These are phyloP conservation scores for Gobionotothen gibberifrons DNA, from an alignment of 2,797 vertebrate genomes.

Conservation along the genomic window DNA sequence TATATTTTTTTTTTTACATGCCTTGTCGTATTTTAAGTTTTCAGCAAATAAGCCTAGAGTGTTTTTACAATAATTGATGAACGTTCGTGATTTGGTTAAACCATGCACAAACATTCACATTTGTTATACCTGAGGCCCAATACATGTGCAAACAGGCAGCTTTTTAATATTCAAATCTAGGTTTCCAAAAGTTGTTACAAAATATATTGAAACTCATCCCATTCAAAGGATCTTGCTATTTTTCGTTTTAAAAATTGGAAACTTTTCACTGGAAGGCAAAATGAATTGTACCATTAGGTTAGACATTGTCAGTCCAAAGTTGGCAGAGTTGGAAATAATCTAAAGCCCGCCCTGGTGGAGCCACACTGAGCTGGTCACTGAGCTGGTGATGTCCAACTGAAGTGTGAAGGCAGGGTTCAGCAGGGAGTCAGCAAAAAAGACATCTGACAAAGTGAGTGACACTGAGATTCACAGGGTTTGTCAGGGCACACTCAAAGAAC, in stretches of 20 bases:
- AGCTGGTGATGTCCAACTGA: constrained; percentile 13
- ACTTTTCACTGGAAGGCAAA: not conserved
- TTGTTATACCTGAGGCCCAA: not conserved
- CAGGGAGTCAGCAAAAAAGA: constrained; percentile 50
- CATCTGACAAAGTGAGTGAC: constrained; percentile 37
- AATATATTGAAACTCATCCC: not conserved
- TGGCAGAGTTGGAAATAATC: constrained; percentile 10
- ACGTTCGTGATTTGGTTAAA: constrained; percentile 10
- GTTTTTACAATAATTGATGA: not conserved
- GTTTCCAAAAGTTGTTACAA: constrained; percentile 16
- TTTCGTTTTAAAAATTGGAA: constrained; percentile 12
- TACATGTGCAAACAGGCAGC: constrained; percentile 7
- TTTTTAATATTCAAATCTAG: constrained; percentile 39
- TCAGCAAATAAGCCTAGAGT: not conserved
- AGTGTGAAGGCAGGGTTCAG: constrained; percentile 44
- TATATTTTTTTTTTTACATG: not conserved
- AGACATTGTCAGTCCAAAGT: constrained; percentile 12
- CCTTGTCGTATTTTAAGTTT: not conserved
- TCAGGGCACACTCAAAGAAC: constrained; percentile 12
- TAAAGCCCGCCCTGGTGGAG: not conserved
- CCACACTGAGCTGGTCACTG: constrained; percentile 17
- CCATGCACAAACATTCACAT: constrained; percentile 25
- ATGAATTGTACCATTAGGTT: constrained; percentile 3
- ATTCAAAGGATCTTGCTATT: constrained; percentile 19
- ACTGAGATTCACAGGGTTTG: constrained; percentile 25